phyloP scores from a whole-genome alignment of 2,113 vertebrate species.

The Calcarius ornatus region DNA sequence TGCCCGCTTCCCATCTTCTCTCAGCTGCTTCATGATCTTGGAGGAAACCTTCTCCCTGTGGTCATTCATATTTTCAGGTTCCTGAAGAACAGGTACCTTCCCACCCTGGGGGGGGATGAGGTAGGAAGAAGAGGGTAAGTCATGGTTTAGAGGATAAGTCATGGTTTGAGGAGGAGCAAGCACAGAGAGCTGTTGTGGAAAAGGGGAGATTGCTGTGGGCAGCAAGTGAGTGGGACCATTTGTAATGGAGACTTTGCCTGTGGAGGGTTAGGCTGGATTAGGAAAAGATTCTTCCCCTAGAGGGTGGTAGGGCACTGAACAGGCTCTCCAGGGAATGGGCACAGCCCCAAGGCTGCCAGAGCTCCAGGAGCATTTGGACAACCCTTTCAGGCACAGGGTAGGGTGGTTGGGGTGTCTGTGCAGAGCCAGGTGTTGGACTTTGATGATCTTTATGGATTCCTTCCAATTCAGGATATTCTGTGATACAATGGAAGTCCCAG shows the following conservation, averaged over 20 bases:
- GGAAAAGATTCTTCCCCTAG: background rate
- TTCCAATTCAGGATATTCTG: background rate
- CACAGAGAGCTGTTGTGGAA: background rate
- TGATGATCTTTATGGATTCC: no score
- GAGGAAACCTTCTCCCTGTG: background rate
- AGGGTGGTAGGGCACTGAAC: fast-evolving
- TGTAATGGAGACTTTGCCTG: background rate
- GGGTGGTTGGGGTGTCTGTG: background rate
- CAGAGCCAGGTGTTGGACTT: background rate
- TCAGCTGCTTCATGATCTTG: background rate
- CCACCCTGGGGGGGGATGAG: no score
- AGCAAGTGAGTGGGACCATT: background rate
- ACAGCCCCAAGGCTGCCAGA: background rate
- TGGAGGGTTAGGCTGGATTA: background rate
- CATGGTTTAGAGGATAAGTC: background rate
- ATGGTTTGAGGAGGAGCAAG: background rate
- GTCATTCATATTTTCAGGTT: background rate
- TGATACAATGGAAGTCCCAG: background rate
- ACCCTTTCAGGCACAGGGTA: background rate
- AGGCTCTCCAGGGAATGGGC: background rate
- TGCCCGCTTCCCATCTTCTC: background rate
- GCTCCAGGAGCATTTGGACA: background rate
- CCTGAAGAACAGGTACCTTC: background rate
- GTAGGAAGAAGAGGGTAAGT: background rate
- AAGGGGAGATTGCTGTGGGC: background rate